A percentile compares a stretch with the other conserved stretches of the same genome.
phyloP scores from a whole-genome alignment of 1,140 invertebrate genomes.

The Ptiloglossa arizonensis region DNA sequence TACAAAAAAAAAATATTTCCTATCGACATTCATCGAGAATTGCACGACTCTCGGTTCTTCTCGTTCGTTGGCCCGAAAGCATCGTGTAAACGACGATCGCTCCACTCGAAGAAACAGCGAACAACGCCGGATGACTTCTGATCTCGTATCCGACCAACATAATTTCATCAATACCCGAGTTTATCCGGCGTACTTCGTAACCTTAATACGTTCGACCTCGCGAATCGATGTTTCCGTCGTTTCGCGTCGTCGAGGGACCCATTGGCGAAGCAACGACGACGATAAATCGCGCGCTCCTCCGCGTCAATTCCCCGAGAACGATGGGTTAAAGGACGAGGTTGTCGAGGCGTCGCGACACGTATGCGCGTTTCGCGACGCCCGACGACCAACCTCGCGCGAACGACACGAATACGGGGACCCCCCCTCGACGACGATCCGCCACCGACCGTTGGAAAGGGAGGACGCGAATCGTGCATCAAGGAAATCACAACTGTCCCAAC shows the following conservation, averaged over 20 bases:
- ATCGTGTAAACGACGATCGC: too few relatives aligned
- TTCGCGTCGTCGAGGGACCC: background rate
- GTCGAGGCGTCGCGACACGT: background rate
- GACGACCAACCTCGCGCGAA: too few relatives aligned
- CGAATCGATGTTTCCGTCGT: background rate
- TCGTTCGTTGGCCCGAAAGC: too few relatives aligned
- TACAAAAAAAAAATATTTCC: too few relatives aligned
- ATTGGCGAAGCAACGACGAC: background rate
- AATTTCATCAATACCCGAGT: too few relatives aligned
- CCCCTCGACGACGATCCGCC: background rate
- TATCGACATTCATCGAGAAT: too few relatives aligned
- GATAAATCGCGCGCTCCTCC: background rate
- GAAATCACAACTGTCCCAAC: constrained; percentile 32
- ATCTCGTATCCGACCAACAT: too few relatives aligned
- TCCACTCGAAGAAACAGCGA: too few relatives aligned
- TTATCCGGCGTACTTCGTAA: background rate
- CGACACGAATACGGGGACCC: too few relatives aligned
- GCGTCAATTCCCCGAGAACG: background rate
- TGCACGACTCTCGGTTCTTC: too few relatives aligned
- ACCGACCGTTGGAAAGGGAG: background rate
- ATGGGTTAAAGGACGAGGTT: background rate
- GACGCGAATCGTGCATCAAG: background rate
- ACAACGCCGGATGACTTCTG: too few relatives aligned
- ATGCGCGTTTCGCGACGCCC: too few relatives aligned
- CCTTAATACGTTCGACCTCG: background rate